Evolutionary conservation across 2,888 invertebrate genomes (phyloP).

Genomic region (Cephus nigrinus): DNA sequence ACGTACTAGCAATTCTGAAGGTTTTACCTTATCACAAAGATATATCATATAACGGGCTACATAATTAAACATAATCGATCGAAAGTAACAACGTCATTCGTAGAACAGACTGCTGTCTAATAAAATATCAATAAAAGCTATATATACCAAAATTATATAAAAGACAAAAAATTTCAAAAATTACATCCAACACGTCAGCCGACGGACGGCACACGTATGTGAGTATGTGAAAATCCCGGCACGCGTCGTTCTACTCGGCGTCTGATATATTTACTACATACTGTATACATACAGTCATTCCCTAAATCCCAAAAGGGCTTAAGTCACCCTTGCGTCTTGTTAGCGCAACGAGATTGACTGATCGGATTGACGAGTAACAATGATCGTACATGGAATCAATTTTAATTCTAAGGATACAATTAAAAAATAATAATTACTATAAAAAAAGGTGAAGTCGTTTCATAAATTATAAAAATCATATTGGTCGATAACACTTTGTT

Average conservation of each 20-base stretch:
- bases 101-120: not conserved
- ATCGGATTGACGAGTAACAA: not conserved
- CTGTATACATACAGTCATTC: not conserved
- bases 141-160: too few species aligned
- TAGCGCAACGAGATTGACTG: not conserved
- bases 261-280: slow-evolving; percentile 1
- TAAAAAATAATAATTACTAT: not conserved
- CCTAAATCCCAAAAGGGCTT: slow-evolving; percentile 9
- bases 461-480: too few species aligned
- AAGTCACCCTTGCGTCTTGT: slow-evolving; percentile 4
- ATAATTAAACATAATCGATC: not conserved
- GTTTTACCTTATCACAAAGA: not conserved
- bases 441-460: too few species aligned
- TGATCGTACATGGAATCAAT: not conserved
- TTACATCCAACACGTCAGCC: not conserved
- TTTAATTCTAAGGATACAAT: not conserved
- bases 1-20: not conserved
- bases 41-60: not conserved
- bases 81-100: not conserved
- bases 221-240: not conserved
- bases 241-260: not conserved
- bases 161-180: not conserved
- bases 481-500: too few species aligned
- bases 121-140: not conserved
- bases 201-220: not conserved